Evolutionary conservation across 1,140 invertebrate species (phyloP).

Genomic region (Wiebesia pumilae): DNA sequence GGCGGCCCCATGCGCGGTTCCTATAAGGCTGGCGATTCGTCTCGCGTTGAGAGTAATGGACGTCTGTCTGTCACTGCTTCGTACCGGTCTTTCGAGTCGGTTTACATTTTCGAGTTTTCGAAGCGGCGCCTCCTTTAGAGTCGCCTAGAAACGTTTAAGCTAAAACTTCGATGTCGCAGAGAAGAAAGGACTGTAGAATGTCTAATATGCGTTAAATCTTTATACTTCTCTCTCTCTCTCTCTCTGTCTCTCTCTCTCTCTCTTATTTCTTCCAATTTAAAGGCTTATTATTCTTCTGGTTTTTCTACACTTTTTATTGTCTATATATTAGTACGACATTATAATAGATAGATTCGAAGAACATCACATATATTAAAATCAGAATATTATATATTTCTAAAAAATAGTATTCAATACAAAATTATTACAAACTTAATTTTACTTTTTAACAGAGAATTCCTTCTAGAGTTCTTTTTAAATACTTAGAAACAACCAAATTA

Average conservation of each 20-base stretch:
- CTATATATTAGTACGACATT: background rate
- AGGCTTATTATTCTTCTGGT: background rate
- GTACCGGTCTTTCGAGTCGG: background rate
- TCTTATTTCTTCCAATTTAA: background rate
- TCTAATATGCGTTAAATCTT: background rate
- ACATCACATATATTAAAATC: too few relatives aligned
- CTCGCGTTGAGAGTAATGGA: slow-evolving; percentile 38
- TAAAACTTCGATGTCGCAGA: background rate
- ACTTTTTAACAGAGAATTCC: too few relatives aligned
- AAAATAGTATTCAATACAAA: too few relatives aligned
- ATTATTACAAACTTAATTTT: too few relatives aligned
- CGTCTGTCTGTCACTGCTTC: slow-evolving; percentile 32
- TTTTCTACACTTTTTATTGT: background rate
- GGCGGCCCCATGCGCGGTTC: slow-evolving; percentile 2
- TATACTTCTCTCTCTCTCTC: background rate
- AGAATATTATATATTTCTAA: too few relatives aligned
- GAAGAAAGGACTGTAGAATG: background rate
- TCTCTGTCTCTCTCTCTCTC: background rate
- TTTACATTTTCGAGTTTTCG: slow-evolving; percentile 32
- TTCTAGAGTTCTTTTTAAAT: too few relatives aligned
- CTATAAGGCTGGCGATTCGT: slow-evolving; percentile 44
- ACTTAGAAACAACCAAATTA: too few relatives aligned
- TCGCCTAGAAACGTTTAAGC: background rate
- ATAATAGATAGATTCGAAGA: background rate
- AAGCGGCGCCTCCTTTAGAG: slow-evolving; percentile 8